Evolutionary conservation across 2,888 invertebrate species (phyloP), one percentile per base, ranked within the genome.

Genomic region (Hemistola chrysoprasaria): DNA sequence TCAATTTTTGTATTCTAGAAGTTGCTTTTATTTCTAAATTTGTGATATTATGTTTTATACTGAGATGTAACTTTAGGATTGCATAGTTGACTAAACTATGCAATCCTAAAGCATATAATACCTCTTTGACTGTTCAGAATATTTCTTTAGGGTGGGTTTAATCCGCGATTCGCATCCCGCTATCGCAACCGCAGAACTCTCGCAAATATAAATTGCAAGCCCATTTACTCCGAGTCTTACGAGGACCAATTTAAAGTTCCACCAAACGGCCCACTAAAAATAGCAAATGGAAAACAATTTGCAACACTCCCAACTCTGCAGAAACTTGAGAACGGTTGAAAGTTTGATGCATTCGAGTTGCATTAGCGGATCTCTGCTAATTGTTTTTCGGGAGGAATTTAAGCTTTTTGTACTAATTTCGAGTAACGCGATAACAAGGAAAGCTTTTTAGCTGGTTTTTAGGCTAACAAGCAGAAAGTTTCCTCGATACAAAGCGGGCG

Each of bases 311-410:
- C 38, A 48, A 40, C 39, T 50, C n/a, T n/a, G n/a, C n/a, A n/a
- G 38, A 50, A 72, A 72, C 65, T 70, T 69, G 57, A 60, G 53
- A 63, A 56, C 57, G 59, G 59, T 61, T 67, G 53, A 62, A 69
- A 71, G 63, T 77, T 77, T 70, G 67, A 69, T 71, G 60, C 69
- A 69, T 64, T 65, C 49, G 55, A 53, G 51, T 65, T 55, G 61
- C 51, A 66, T 65, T 58, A 64, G 56, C 59, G 50, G 61, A 52
- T 49, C 56, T 52, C 50, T 47, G 56, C 61, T 69, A 66, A 71
- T 73, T 71, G 66, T 72, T 70, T 68, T 64, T 22, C 22, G 55
- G 47, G 53, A 41, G 40, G 33, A 11, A 16, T 16, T 16, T 16
- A 2, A 16, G 16, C 16, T 16, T 2, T 16, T 36, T 11, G 27